Evolutionary conservation across 2,113 vertebrate species (phyloP), one percentile per base, ranked within the genome.

Genomic region (Heterocephalus glaber): DNA sequence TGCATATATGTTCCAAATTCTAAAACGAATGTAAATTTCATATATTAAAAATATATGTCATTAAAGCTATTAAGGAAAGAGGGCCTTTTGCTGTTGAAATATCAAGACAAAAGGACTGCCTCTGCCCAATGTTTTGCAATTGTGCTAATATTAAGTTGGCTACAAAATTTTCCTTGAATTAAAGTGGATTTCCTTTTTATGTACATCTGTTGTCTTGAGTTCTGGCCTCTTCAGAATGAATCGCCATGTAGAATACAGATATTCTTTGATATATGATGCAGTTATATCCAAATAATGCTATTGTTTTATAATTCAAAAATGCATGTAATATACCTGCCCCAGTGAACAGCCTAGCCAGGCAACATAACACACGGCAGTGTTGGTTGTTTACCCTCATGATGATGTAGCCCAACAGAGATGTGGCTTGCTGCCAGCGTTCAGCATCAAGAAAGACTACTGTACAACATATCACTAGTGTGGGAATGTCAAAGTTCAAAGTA

Each of bases 271-370:
- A n/a, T 35, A n/a, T 49, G 9, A 5, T 49, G 47, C 47, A 49
- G 47, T 49, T 49, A 6, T 49, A 49, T 49, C 47, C 47, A n/a
- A n/a, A 81, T 38, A 13, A 26, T 7, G 22, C 11, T 22, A 38
- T 4, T 38, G 79, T 16, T 58, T n/a, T 16, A 13, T 16, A n/a
- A 38, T 38, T 33, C 5, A 81, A 12, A 58, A 26, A 49, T 38
- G 11, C 3, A 3, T 7, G 10, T 81, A 6, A 81, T 35, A 26
- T 3, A 0, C 1, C 12, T 22, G 12, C 35, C 22, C 47, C 13
- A 13, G 5, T 17, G 11, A 81, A 4, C 11, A 16, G 22, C 22
- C 35, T 24, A 7, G 35, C 35, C 5, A 24, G 7, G 79, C 5
- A 38, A 1, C 17, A 35, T 2, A 20, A 30, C 47, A 11, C 5